Conservation (phyloP, 2,797 vertebrate genomes). For the Syngnathus rostellatus region DNA sequence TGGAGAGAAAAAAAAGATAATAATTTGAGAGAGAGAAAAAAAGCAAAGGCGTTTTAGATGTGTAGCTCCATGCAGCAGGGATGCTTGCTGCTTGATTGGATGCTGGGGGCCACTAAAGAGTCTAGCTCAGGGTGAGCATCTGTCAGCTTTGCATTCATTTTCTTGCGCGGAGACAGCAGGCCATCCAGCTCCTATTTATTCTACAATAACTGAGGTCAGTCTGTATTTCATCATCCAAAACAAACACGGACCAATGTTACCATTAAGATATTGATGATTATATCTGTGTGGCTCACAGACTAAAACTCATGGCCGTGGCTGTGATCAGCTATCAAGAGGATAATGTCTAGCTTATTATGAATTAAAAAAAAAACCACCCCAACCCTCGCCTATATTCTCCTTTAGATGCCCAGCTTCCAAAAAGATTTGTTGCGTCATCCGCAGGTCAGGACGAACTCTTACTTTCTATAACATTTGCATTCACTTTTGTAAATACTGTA, state of each 20-base stretch:
- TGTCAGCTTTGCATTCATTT: conserved; percentile 37
- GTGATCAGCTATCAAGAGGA: not conserved
- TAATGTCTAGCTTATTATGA: not conserved
- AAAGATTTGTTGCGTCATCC: conserved; percentile 50
- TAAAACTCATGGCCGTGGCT: not conserved
- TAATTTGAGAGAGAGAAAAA: too few relatives aligned
- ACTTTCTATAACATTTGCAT: conserved; percentile 44
- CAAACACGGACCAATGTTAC: conserved; percentile 16
- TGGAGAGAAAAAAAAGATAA: too few relatives aligned
- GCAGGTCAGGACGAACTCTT: conserved; percentile 43
- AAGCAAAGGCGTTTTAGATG: conserved; percentile 22
- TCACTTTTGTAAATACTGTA: conserved; percentile 74
- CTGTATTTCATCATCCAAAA: conserved; percentile 17
- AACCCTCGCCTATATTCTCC: not conserved
- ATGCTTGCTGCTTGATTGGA: conserved; percentile 5
- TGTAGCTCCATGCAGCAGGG: conserved; percentile 24
- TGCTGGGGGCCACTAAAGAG: conserved; percentile 56
- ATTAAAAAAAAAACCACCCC: not conserved
- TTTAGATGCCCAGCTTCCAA: conserved; percentile 36
- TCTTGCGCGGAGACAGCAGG: conserved; percentile 29
- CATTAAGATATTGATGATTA: conserved; percentile 9
- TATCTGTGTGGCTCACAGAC: conserved; percentile 7
- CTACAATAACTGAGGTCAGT: conserved; percentile 30
- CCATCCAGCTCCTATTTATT: conserved; percentile 18
- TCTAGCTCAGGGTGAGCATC: conserved; percentile 59